Evolutionary conservation across 2,888 invertebrate species (phyloP).

Genomic region (Dynastes maya): DNA sequence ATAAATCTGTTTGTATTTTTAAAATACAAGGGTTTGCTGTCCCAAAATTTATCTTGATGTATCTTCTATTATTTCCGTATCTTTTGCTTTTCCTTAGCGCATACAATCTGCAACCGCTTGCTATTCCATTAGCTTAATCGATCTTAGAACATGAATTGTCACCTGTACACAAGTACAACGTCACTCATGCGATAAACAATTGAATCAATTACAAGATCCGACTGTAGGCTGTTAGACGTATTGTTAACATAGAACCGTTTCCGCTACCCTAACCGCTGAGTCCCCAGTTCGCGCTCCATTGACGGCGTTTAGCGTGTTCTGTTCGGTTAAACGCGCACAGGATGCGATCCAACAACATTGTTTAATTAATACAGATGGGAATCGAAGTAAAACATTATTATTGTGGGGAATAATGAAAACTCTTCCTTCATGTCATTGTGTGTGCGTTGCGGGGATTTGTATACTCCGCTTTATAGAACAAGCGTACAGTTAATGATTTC

Average conservation of each 20-base stretch:
- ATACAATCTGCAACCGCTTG: no score
- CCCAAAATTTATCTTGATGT: no score
- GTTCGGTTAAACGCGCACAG: neutral
- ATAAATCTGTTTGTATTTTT: no score
- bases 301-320: neutral
- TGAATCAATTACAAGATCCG: constrained; percentile 39
- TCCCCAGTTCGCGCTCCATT: neutral
- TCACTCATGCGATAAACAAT: constrained; percentile 29
- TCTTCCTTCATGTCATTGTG: neutral
- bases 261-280: neutral
- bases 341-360: neutral
- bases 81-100: no score
- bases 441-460: no score
- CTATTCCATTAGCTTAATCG: no score
- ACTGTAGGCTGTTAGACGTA: constrained; percentile 31
- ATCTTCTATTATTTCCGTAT: no score
- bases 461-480: no score
- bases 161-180: constrained; percentile 16
- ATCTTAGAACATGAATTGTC: neutral
- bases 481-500: no score
- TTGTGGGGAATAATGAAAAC: neutral
- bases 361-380: constrained; percentile 23
- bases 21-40: no score
- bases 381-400: constrained; percentile 9
- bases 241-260: constrained; percentile 17